Percentiles rank a stretch among this genome's conserved stretches.
Evolutionary conservation across 2,888 invertebrate species (phyloP).

Genomic region (Standfussiana lucernea): DNA sequence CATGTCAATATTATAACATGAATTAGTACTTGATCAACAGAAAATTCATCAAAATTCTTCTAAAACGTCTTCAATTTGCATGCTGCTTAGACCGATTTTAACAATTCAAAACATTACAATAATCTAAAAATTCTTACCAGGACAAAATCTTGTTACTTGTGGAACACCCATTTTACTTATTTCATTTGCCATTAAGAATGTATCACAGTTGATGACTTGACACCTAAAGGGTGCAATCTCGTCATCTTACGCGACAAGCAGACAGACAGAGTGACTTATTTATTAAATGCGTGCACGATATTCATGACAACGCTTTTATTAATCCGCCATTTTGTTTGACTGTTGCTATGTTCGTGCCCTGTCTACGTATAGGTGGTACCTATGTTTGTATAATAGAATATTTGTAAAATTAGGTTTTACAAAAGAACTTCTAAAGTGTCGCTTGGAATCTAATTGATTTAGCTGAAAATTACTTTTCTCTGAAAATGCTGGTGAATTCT

Average conservation of each 20-base stretch:
- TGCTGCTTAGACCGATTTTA: neutral
- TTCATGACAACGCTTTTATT: constrained; percentile 59
- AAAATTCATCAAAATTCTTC: neutral
- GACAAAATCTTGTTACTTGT: neutral
- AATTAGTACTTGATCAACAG: neutral
- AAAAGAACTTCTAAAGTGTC: neutral
- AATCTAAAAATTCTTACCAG: neutral
- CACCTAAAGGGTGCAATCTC: constrained; percentile 77
- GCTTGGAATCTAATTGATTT: neutral
- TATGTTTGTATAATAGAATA: neutral
- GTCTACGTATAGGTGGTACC: neutral
- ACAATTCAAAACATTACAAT: neutral
- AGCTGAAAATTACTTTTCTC: too few species aligned
- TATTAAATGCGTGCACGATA: constrained; percentile 69
- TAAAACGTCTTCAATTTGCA: neutral
- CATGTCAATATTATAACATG: neutral
- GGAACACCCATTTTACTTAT: constrained; percentile 22
- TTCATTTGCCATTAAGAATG: constrained; percentile 18
- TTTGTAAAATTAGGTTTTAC: neutral
- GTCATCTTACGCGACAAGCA: constrained; percentile 81
- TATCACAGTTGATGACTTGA: constrained; percentile 27
- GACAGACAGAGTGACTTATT: constrained; percentile 76
- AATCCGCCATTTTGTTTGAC: constrained; percentile 43
- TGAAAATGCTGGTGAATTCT: neutral
- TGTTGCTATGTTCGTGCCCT: neutral